Evolutionary conservation across 2,797 vertebrate genomes (phyloP), one percentile per base, ranked within the genome.

Genomic region (Microtus agrestis): DNA sequence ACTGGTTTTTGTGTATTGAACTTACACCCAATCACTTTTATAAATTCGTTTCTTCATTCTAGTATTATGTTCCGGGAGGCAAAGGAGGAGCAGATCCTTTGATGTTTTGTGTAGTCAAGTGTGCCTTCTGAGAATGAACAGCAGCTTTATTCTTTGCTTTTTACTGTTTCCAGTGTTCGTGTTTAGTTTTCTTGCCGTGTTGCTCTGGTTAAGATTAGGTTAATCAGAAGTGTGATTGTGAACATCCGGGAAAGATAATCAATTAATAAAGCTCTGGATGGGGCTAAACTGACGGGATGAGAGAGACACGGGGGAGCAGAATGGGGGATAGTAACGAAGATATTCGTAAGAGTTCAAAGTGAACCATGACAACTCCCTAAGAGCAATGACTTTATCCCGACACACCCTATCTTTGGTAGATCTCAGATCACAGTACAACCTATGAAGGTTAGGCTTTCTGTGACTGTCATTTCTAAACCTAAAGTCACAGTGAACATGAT

Each of bases 101-200:
- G 85, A 43, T 43, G 25, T 80, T 80, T 67, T 89, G 37, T 2
- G 51, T 79, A 82, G 81, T 51, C 17, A 88, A n/a, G 61, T 25
- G 34, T 59, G 34, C 17, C 25, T 69, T 94, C 77, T 94, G 56
- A 92, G 46, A 96, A 88, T 88, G 59, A 85, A 90, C n/a, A 15
- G n/a, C 6, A 73, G 34, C 61, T 76, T 79, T 63, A 86, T 69
- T 82, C 85, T 17, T n/a, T 61, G 7, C 2, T 74, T 69, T 5
- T 61, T 11, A 19, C 3, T 73, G 34, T 56, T 31, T 48, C n/a
- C 23, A 93, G 56, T 5, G 78, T 48, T 93, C 74, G 40, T 86
- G 23, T 31, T 93, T 91, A 4, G 80, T 91, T 92, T 78, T 92
- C 54, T 82, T 88, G 89, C 48, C 25, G 25, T 86, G 80, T 78